Percentiles rank a stretch among this genome's conserved stretches.
Evolutionary conservation across 1,140 invertebrate species (phyloP).

Genomic region (Hestina assimilis): DNA sequence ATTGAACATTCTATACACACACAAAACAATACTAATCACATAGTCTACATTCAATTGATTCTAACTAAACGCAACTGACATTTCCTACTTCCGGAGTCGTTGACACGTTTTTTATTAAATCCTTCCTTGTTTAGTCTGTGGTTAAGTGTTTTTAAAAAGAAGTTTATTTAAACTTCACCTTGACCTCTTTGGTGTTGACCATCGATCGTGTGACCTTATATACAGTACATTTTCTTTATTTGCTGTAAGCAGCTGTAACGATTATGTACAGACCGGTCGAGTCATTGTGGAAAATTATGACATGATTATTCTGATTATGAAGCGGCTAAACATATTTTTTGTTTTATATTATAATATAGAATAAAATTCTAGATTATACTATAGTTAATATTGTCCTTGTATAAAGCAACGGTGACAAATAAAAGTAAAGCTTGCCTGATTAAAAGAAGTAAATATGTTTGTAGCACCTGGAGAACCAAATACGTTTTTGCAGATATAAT

Average conservation of each 20-base stretch:
- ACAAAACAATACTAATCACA: conserved; percentile 14
- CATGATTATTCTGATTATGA: conserved; percentile 2
- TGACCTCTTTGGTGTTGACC: conserved; percentile 36
- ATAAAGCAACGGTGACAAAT: too few species aligned
- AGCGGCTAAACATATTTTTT: background rate
- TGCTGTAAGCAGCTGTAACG: conserved; percentile 34
- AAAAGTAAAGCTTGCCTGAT: too few species aligned
- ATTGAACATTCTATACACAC: conserved; percentile 12
- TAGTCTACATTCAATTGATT: conserved; percentile 11
- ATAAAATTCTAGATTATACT: too few species aligned
- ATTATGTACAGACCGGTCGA: conserved; percentile 11
- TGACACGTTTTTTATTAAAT: conserved; percentile 26
- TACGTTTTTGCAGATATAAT: too few species aligned
- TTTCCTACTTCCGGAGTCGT: conserved; percentile 41
- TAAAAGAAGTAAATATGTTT: too few species aligned
- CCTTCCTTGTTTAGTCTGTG: conserved; percentile 37
- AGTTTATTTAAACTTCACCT: conserved; percentile 27
- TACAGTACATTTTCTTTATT: conserved; percentile 51
- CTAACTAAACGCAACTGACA: conserved; percentile 19
- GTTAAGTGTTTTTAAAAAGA: conserved; percentile 1
- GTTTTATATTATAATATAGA: too few species aligned
- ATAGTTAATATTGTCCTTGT: too few species aligned
- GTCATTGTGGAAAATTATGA: conserved; percentile 2
- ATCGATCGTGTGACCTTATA: conserved; percentile 41
- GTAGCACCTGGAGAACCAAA: too few species aligned